Percentiles rank a stretch among this genome's conserved stretches.
Conservation (phyloP, 2,797 vertebrate species). For the Gymnothorax javanicus region DNA sequence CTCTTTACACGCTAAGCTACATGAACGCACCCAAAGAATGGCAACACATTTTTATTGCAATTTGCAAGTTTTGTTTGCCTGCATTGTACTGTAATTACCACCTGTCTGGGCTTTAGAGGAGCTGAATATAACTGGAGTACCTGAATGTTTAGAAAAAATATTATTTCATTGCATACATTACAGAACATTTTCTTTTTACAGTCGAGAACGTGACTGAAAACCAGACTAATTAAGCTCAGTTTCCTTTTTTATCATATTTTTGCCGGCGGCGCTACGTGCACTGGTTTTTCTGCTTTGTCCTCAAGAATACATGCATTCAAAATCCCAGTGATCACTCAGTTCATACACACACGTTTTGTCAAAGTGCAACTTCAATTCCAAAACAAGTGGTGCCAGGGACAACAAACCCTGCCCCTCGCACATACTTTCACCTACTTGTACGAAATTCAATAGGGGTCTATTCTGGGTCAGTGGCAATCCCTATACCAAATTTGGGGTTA, state of each 20-base stretch:
- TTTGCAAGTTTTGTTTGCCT: not conserved
- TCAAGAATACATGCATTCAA: not conserved
- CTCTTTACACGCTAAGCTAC: not conserved
- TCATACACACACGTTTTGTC: not conserved
- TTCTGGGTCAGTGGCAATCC: no score
- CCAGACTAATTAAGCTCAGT: conserved; percentile 6
- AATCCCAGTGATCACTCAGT: not conserved
- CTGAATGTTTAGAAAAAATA: not conserved
- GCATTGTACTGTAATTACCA: not conserved
- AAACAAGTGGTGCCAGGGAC: no score
- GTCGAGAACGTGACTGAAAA: not conserved
- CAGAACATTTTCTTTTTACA: not conserved
- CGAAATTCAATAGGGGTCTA: no score
- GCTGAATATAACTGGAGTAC: not conserved
- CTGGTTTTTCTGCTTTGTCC: not conserved
- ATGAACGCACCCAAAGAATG: not conserved
- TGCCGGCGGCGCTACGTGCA: not conserved
- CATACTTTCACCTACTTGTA: no score
- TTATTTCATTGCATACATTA: not conserved
- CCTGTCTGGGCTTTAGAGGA: not conserved
- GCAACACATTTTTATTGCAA: not conserved
- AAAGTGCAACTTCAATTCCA: not conserved
- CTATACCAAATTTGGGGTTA: no score
- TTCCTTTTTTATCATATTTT: no score
- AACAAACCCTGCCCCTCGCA: no score